Evolutionary conservation across 2,113 vertebrate species (phyloP), one percentile per base, ranked within the genome.

Genomic region (Jaculus jaculus): DNA sequence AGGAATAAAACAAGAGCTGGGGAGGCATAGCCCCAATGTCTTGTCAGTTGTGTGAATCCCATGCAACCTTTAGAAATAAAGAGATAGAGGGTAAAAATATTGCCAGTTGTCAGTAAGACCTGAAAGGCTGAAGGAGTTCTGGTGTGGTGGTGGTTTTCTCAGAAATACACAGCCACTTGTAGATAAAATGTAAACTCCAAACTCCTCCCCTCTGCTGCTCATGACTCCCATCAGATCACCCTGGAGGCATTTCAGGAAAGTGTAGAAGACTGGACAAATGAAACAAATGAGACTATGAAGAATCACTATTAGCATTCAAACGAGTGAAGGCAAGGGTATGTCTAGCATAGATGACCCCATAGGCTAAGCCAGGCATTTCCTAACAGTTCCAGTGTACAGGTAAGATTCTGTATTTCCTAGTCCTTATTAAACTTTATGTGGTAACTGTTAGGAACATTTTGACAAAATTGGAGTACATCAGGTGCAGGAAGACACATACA

Each of bases 1-100:
- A 51, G 51, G 37, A 16, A 63, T 58, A 0, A 37, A 74, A 34
- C 7, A 61, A 37, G 9, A 69, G 3, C 32, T 47, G 6, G 5
- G 7, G 26, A 75, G 28, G 0, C 6, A 4, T 23, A 16, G 4
- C 8, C 12, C 32, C 3, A 12, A 74, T 16, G 47, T 15, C 61
- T 23, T 81, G 3, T 32, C 42, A 63, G 1, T 1, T 9, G 0
- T 23, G 11, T 60, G 26, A 74, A 74, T 23, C 15, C 68, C 8
- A 39, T 32, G 37, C 10, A 16, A 24, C 16, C 24, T 90, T 30
- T 37, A 78, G 32, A 26, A 80, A 72, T 73, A 71, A 83, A 83
- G 8, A 87, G 16, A 24, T 17, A 68, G 80, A 47, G 32, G 68
- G 24, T 89, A 69, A 34, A 21, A 54, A 13, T 5, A 1, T 65